Evolutionary conservation across 35 echinoderm and acorn worm genomes (phyloP).

Genomic region (Stichopus chloronotus): DNA sequence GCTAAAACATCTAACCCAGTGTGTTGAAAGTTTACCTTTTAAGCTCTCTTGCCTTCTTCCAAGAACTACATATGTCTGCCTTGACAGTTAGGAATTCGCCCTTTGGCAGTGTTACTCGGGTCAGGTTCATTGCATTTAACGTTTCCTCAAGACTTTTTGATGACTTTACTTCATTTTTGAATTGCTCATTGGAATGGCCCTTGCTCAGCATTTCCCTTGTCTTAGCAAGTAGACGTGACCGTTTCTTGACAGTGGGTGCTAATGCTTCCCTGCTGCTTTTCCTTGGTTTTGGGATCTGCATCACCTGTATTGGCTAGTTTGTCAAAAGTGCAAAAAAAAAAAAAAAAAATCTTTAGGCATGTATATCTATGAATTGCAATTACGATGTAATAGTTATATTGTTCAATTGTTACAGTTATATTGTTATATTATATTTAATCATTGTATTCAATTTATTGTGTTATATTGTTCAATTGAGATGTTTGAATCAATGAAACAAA

Average conservation of each 20-base stretch:
- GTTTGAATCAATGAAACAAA: too few species aligned
- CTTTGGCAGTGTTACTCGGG: constrained; percentile 5
- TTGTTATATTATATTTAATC: too few species aligned
- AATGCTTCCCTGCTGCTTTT: background rate
- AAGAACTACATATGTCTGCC: constrained; percentile 36
- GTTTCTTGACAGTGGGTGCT: constrained; percentile 4
- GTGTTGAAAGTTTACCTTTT: background rate
- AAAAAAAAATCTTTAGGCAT: too few species aligned
- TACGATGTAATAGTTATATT: too few species aligned
- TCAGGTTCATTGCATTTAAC: constrained; percentile 11
- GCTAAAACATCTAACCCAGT: too few species aligned
- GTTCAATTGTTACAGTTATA: too few species aligned
- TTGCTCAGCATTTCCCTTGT: constrained; percentile 31
- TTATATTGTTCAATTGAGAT: too few species aligned
- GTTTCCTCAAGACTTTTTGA: background rate
- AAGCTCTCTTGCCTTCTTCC: constrained; percentile 40
- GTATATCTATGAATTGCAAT: too few species aligned
- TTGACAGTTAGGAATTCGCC: constrained; percentile 32
- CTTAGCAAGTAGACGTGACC: background rate
- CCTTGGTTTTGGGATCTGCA: constrained; percentile 42
- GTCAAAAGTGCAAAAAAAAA: too few species aligned
- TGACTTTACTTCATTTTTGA: constrained; percentile 37
- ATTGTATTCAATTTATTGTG: too few species aligned
- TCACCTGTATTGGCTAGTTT: background rate
- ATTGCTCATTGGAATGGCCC: background rate